Conservation (phyloP, 1,140 invertebrate species). For the Calosoma granatense region DNA sequence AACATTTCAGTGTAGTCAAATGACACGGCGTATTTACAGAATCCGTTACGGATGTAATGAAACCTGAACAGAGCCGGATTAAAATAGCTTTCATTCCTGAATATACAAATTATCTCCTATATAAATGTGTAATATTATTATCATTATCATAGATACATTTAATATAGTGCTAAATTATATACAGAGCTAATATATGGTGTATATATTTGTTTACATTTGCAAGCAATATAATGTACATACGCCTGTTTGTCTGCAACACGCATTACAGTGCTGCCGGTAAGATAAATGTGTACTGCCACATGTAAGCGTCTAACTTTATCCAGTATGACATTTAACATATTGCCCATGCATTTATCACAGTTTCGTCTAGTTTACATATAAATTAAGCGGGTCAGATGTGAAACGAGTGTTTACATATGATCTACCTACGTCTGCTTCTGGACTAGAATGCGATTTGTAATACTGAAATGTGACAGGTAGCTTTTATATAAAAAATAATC, state of each 20-base stretch:
- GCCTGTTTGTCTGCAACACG: not conserved
- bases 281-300: not conserved
- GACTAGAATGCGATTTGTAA: not conserved
- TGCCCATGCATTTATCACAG: not conserved
- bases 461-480: not conserved
- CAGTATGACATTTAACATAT: not conserved
- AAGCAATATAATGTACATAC: too few species aligned
- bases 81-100: too few species aligned
- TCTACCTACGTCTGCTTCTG: conserved; percentile 1
- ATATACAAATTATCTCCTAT: too few species aligned
- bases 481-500: not conserved
- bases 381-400: not conserved
- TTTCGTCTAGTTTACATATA: conserved; percentile 7
- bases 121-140: too few species aligned
- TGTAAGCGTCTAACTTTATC: not conserved
- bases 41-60: too few species aligned
- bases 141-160: too few species aligned
- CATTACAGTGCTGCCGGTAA: not conserved
- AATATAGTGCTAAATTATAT: too few species aligned
- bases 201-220: too few species aligned
- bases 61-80: too few species aligned
- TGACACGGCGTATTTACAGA: too few species aligned
- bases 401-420: not conserved
- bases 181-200: too few species aligned
- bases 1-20: too few species aligned